Percentiles rank a stretch among this genome's conserved stretches.
These are phyloP conservation scores for Acromyrmex charruanus DNA, from an alignment of 1,140 invertebrate genomes.

Conservation along the genomic window DNA sequence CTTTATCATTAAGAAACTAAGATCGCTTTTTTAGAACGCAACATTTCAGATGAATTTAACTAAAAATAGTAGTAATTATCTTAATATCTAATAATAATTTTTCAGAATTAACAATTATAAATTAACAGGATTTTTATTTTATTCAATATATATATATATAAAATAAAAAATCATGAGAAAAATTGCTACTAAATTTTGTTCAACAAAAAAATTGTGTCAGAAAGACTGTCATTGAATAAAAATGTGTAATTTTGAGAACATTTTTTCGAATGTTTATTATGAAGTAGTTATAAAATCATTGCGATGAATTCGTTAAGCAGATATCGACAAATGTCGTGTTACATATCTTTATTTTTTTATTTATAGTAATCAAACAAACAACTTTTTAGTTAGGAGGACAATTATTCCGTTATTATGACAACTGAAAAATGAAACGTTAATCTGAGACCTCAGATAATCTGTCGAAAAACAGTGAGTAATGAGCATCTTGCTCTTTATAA, in stretches of 20 bases:
- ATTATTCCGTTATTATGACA: slow-evolving; percentile 51
- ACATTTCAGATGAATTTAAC: neutral
- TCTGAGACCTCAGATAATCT: slow-evolving; percentile 67
- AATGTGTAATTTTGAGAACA: neutral
- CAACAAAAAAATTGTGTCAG: neutral
- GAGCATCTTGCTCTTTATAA: slow-evolving; percentile 54
- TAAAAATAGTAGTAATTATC: neutral
- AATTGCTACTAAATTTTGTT: neutral
- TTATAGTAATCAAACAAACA: slow-evolving; percentile 58
- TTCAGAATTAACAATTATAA: neutral
- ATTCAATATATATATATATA: neutral
- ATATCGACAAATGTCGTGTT: neutral
- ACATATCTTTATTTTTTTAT: slow-evolving; percentile 13
- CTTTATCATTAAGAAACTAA: neutral
- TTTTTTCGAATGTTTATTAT: neutral
- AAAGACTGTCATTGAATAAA: neutral
- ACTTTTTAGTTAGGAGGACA: neutral
- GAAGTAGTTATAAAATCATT: neutral
- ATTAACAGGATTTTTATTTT: neutral
- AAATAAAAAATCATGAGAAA: neutral
- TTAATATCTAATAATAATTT: slow-evolving; percentile 12
- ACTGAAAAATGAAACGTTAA: slow-evolving; percentile 61
- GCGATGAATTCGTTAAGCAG: neutral
- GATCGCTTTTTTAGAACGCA: neutral
- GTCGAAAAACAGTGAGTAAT: slow-evolving; percentile 59